These are phyloP conservation scores for Bombus sibiricus DNA, from an alignment of 1,140 invertebrate species.

Conservation along the genomic window DNA sequence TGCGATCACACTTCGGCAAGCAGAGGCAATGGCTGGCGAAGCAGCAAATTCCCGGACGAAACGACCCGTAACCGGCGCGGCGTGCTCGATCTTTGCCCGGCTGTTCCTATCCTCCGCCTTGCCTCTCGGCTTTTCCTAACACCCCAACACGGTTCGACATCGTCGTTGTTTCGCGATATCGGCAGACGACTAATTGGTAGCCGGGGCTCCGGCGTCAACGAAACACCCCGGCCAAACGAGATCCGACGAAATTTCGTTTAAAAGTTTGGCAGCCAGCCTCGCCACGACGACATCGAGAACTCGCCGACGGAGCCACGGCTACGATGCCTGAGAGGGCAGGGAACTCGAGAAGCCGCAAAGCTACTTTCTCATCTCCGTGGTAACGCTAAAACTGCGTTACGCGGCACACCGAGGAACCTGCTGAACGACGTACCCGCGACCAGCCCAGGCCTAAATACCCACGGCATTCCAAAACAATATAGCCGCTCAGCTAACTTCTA, in stretches of 20 bases:
- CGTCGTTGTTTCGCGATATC: constrained; percentile 55
- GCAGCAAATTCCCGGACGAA: constrained; percentile 50
- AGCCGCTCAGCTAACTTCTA: constrained; percentile 72
- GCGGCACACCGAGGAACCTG: constrained; percentile 45
- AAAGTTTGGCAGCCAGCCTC: constrained; percentile 66
- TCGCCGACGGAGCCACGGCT: not conserved
- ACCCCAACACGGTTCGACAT: not conserved
- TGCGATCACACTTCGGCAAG: constrained; percentile 56
- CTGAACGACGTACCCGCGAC: constrained; percentile 14
- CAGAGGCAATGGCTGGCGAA: constrained; percentile 56
- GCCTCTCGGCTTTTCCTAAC: not conserved
- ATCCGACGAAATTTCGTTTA: constrained; percentile 73
- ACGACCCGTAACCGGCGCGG: constrained; percentile 37
- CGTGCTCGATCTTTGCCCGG: constrained; percentile 36
- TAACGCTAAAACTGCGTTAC: constrained; percentile 71
- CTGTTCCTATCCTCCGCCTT: too few relatives aligned
- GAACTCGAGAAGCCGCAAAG: constrained; percentile 66
- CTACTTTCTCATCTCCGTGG: constrained; percentile 73
- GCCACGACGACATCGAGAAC: constrained; percentile 43
- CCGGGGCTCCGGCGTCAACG: constrained; percentile 50
- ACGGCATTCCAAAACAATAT: constrained; percentile 75
- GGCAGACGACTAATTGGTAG: constrained; percentile 60
- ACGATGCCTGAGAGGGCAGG: not conserved
- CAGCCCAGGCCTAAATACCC: constrained; percentile 71
- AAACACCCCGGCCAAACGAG: constrained; percentile 67